A percentile compares a stretch with the other conserved stretches of the same genome.
These are phyloP conservation scores for Lutraria rhynchaena DNA, from an alignment of 1,140 invertebrate species.

Conservation along the genomic window DNA sequence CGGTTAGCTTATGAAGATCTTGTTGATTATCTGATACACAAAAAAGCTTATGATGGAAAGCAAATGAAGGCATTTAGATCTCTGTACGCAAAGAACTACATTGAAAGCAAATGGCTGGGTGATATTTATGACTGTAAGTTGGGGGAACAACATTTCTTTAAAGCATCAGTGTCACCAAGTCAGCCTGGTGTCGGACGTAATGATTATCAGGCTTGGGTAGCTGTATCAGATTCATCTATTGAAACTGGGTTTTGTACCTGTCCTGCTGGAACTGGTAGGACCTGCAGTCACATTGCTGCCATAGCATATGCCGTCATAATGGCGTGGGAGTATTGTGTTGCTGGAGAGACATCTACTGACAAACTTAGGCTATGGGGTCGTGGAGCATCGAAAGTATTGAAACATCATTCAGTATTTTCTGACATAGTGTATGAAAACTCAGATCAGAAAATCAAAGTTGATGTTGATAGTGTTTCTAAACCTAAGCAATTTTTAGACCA, in stretches of 20 bases:
- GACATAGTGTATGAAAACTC: conserved; percentile 2
- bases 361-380: background rate
- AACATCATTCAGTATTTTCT: background rate
- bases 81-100: conserved; percentile 30
- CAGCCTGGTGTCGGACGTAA: conserved; percentile 42
- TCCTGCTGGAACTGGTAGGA: conserved; percentile 57
- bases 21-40: conserved; percentile 28
- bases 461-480: background rate
- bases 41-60: conserved; percentile 39
- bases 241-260: conserved; percentile 57
- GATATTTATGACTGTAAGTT: conserved; percentile 38
- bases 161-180: conserved; percentile 21
- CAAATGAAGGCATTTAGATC: conserved; percentile 40
- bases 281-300: conserved; percentile 61
- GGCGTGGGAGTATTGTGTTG: conserved; percentile 33
- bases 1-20: conserved; percentile 36
- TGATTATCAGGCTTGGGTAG: conserved; percentile 30
- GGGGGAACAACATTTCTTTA: conserved; percentile 1
- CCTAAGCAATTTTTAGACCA: conserved; percentile 13
- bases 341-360: conserved; percentile 10
- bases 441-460: background rate
- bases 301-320: conserved; percentile 48
- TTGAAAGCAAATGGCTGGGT: conserved; percentile 22
- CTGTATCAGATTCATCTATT: background rate
- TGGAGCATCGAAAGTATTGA: background rate